Evolutionary conservation across 2,113 vertebrate genomes (phyloP), one percentile per base, ranked within the genome.

Genomic region (Paramormyrops kingsleyae): DNA sequence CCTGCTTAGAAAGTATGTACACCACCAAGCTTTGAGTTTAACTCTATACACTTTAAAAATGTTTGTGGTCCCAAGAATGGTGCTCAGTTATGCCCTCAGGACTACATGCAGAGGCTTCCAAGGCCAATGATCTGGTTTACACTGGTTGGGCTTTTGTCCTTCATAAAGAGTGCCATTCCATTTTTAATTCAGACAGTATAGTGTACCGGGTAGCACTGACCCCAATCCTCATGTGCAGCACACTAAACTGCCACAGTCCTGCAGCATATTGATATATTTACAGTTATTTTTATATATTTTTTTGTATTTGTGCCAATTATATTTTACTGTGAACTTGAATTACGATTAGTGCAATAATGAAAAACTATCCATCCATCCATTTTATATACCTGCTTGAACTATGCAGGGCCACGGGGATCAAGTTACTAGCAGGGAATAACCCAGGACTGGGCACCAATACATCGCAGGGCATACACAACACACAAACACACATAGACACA

Each of bases 141-240:
- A 31, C 56, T n/a, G 19, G 66, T 52, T 52, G n/a, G 70, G 13
- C 70, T 39, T 89, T 89, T 89, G 66, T 80, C 47, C 27, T 80
- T 52, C 46, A 52, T n/a, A 83, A 89, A 80, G 70, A 80, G 42
- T n/a, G 66, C 27, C 24, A 53, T 89, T 88, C 8, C 88, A 49
- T 77, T 50, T 77, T 21, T 21, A 27, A 27, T 17, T 47, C 62
- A 66, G 62, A 39, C 15, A 9, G 70, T 15, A 17, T 83, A 21
- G 77, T 44, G 39, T 83, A 70, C n/a, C 10, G 0, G 10, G 62
- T 13, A 70, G 27, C 10, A 13, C 5, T 31, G 3, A 70, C n/a
- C 3, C 62, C 10, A 31, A 31, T 13, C 4, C n/a, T 31, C 27
- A 31, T 27, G 0, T 12, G n/a, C 62, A 31, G 3, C 27, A 70